These are phyloP conservation scores for Enteromius anoplus DNA, from an alignment of 2,797 vertebrate species.

Conservation along the genomic window DNA sequence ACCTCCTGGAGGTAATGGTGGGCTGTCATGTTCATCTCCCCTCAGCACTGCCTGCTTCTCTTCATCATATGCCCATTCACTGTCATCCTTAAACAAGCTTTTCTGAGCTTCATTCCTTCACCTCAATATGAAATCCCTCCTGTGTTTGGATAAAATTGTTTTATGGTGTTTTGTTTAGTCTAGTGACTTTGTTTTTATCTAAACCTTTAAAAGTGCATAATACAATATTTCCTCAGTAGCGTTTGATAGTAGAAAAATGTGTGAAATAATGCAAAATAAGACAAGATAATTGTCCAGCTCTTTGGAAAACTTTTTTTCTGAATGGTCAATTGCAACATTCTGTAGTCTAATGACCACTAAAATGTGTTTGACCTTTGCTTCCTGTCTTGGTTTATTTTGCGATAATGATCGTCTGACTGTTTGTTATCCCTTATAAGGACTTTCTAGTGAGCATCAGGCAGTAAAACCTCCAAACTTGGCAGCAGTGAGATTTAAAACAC, in stretches of 20 bases:
- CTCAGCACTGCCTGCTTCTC: constrained; percentile 14
- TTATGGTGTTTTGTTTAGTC: not conserved
- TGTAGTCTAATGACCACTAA: not conserved
- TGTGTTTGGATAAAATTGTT: not conserved
- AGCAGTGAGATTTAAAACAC: not conserved
- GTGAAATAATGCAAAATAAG: not conserved
- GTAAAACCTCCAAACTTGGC: not conserved
- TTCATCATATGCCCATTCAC: constrained; percentile 3
- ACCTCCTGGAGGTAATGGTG: constrained; percentile 19
- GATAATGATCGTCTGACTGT: not conserved
- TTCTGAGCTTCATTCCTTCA: not conserved
- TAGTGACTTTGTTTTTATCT: not conserved
- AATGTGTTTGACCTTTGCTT: constrained; percentile 2
- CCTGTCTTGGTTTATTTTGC: not conserved
- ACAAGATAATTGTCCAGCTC: not conserved
- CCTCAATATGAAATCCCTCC: not conserved
- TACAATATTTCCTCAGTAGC: not conserved
- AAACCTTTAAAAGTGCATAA: not conserved
- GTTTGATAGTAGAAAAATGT: too few relatives aligned
- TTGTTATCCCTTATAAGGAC: not conserved
- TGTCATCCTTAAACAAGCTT: not conserved
- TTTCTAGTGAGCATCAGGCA: not conserved
- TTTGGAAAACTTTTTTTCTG: not conserved
- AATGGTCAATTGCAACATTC: not conserved
- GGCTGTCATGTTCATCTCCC: constrained; percentile 31